Percentiles rank a stretch among this genome's conserved stretches.
Conservation (phyloP, 2,113 vertebrate genomes). For the Corvus hawaiiensis region DNA sequence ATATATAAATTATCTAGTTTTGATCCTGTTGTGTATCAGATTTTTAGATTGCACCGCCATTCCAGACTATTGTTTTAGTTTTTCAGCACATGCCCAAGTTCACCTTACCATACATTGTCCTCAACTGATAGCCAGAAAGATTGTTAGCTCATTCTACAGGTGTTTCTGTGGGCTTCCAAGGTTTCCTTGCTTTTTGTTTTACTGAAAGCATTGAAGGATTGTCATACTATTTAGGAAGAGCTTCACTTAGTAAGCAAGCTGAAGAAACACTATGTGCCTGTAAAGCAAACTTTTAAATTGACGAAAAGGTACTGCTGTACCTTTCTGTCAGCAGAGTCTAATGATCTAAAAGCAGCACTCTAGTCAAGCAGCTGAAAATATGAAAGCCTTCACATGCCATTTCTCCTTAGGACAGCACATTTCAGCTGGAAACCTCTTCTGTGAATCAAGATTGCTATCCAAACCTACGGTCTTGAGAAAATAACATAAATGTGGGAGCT, state of each 20-base stretch:
- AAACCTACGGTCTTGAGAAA: not conserved
- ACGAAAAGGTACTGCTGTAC: not conserved
- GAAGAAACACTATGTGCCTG: not conserved
- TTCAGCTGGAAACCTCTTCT: not conserved
- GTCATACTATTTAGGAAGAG: not conserved
- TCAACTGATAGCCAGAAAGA: not conserved
- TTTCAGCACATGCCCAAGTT: not conserved
- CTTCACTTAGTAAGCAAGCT: not conserved
- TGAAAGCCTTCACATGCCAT: not conserved
- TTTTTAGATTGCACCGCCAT: not conserved
- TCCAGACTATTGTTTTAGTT: not conserved
- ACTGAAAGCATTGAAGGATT: not conserved
- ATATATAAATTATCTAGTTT: not conserved
- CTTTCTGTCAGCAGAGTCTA: not conserved
- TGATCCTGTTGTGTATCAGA: not conserved
- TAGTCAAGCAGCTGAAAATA: not conserved
- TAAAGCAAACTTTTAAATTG: not conserved
- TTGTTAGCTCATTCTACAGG: not conserved
- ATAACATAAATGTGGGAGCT: not conserved
- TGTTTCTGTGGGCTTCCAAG: not conserved
- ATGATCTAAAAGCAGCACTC: not conserved
- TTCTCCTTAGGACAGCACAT: not conserved
- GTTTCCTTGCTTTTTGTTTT: not conserved
- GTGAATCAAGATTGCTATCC: not conserved
- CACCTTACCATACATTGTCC: not conserved